Conservation (phyloP, 2,113 vertebrate species). For the Chloebia gouldiae region DNA sequence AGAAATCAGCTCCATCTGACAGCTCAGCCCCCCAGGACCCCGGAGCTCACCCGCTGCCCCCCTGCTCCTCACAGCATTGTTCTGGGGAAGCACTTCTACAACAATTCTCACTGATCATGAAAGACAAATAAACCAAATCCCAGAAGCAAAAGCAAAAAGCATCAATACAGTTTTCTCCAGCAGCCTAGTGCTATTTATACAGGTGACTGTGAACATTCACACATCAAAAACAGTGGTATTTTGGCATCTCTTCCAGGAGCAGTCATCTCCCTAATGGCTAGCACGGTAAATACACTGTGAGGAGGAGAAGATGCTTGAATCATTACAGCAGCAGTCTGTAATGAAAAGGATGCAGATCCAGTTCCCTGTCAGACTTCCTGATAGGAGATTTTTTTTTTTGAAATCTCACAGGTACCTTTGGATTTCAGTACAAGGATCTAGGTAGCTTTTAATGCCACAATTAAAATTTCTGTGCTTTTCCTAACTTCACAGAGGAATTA, state of each 20-base stretch:
- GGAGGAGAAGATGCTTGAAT: neutral
- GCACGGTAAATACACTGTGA: neutral
- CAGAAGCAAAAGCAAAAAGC: constrained; percentile 15
- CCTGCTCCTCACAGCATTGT: neutral
- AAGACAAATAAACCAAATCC: constrained; percentile 33
- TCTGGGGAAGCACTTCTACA: neutral
- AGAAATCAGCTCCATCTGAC: neutral
- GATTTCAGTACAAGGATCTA: constrained; percentile 20
- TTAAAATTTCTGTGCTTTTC: constrained; percentile 36
- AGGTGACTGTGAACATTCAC: constrained; percentile 38
- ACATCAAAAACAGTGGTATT: constrained; percentile 24
- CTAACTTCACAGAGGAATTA: constrained; percentile 34
- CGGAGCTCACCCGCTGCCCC: fast-evolving
- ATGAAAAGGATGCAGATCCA: constrained; percentile 35
- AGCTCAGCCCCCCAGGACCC: neutral
- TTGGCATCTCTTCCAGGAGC: constrained; percentile 45
- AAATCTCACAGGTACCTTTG: constrained; percentile 33
- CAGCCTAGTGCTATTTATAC: constrained; percentile 42
- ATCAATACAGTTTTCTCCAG: neutral
- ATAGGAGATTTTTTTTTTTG: neutral
- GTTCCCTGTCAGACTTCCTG: neutral
- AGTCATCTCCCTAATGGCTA: constrained; percentile 5
- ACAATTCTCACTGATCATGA: constrained; percentile 20
- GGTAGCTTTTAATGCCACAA: constrained; percentile 44
- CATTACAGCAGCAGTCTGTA: neutral